These are phyloP conservation scores for Ctenicera cuprea DNA, from an alignment of 2,888 invertebrate genomes.

Conservation along the genomic window DNA sequence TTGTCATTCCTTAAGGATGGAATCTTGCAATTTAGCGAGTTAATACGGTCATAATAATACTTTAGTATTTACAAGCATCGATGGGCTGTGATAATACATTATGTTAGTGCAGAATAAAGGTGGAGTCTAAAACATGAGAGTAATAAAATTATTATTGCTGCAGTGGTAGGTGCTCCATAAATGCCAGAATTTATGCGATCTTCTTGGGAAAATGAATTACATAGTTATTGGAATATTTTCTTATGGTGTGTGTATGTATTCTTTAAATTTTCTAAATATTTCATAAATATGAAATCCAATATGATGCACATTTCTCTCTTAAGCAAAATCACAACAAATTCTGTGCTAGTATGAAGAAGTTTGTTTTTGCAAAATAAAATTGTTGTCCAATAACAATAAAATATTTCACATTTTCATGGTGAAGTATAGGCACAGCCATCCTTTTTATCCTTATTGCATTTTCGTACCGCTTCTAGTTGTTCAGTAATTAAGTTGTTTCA, in stretches of 20 bases:
- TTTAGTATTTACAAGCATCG: not conserved
- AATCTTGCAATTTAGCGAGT: not conserved
- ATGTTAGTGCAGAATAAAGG: not conserved
- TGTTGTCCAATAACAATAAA: too few species aligned
- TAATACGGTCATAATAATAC: not conserved
- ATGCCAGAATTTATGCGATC: conserved; percentile 23
- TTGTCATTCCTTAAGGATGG: not conserved
- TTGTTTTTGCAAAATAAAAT: too few species aligned
- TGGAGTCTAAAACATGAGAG: not conserved
- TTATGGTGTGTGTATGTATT: too few species aligned
- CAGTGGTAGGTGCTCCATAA: conserved; percentile 12
- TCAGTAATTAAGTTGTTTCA: conserved; percentile 1
- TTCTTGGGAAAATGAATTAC: not conserved
- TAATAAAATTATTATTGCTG: conserved; percentile 33
- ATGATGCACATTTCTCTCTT: too few species aligned
- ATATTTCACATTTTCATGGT: too few species aligned
- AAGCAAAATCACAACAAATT: too few species aligned
- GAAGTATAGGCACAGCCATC: too few species aligned
- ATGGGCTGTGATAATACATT: not conserved
- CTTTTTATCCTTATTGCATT: too few species aligned
- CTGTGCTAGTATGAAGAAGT: too few species aligned
- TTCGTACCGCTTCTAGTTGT: not conserved
- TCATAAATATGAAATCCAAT: too few species aligned
- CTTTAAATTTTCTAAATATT: too few species aligned
- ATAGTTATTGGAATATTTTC: not conserved